Conservation (phyloP, 2,888 invertebrate species). For the Teleogryllus oceanicus region DNA sequence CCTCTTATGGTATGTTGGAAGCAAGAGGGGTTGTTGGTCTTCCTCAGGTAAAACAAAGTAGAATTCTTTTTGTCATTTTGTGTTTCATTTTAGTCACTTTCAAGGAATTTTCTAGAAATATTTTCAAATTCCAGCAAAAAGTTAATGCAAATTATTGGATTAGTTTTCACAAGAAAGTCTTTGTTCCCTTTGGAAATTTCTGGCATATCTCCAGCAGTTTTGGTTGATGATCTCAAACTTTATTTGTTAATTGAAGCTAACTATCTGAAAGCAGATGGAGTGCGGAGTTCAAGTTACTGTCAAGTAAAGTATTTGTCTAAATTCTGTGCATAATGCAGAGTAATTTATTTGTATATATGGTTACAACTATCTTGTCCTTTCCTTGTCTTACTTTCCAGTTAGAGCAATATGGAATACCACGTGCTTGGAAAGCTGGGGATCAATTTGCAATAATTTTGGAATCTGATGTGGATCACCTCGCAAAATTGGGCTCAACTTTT, state of each 20-base stretch:
- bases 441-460: slow-evolving; percentile 71
- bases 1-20: slow-evolving; percentile 55
- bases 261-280: slow-evolving; percentile 28
- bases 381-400: slow-evolving; percentile 53
- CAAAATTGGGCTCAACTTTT: slow-evolving; percentile 64
- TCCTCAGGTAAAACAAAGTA: slow-evolving; percentile 50
- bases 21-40: slow-evolving; percentile 54
- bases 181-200: slow-evolving; percentile 47
- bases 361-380: not conserved
- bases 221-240: slow-evolving; percentile 43
- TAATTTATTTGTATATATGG: not conserved
- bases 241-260: slow-evolving; percentile 47
- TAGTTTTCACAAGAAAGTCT: slow-evolving; percentile 46
- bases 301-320: not conserved
- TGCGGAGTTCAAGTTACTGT: slow-evolving; percentile 18
- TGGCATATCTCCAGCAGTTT: slow-evolving; percentile 41
- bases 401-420: slow-evolving; percentile 72
- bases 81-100: slow-evolving; percentile 20
- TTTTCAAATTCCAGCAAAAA: slow-evolving; percentile 46
- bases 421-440: slow-evolving; percentile 73
- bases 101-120: not conserved
- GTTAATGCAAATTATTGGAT: slow-evolving; percentile 50
- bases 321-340: not conserved
- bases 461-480: slow-evolving; percentile 72
- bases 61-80: not conserved